These are phyloP conservation scores for Threskiornis aethiopicus DNA, from an alignment of 2,797 vertebrate species.

Conservation along the genomic window DNA sequence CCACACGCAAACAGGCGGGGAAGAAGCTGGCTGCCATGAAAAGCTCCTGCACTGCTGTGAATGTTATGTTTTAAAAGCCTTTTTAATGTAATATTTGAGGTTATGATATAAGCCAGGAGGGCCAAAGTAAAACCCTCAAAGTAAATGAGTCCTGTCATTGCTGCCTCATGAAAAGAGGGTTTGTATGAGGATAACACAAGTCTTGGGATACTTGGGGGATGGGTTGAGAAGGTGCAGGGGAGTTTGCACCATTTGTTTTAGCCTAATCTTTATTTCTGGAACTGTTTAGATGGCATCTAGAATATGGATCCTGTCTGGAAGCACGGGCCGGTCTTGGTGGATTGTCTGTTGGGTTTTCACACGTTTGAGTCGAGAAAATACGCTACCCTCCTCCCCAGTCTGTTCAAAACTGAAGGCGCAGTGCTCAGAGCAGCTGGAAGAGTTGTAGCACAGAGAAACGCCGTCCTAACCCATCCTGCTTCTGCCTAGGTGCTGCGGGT, in stretches of 20 bases:
- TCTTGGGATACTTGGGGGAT: not conserved
- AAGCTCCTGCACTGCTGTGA: conserved; percentile 3
- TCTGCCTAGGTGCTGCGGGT: conserved; percentile 40
- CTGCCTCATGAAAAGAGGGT: not conserved
- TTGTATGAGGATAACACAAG: not conserved
- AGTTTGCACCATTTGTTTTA: not conserved
- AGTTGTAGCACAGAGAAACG: fast-evolving
- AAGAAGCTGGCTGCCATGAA: conserved; percentile 5
- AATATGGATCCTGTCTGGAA: not conserved
- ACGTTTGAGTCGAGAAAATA: fast-evolving
- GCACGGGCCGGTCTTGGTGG: not conserved
- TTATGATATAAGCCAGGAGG: conserved; percentile 58
- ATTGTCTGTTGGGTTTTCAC: not conserved
- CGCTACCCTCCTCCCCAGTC: fast-evolving
- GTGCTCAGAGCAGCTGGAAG: not conserved
- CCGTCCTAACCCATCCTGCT: not conserved
- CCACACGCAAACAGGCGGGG: conserved; percentile 32
- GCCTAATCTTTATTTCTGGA: conserved; percentile 21
- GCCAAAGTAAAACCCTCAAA: conserved; percentile 57
- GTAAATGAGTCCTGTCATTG: conserved; percentile 37
- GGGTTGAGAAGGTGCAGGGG: conserved; percentile 35
- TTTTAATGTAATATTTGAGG: conserved; percentile 59
- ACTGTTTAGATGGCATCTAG: conserved; percentile 18
- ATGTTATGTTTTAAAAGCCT: conserved; percentile 62
- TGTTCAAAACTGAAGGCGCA: fast-evolving